Evolutionary conservation across 2,888 invertebrate species (phyloP).

Genomic region (Mechanitis messenoides): DNA sequence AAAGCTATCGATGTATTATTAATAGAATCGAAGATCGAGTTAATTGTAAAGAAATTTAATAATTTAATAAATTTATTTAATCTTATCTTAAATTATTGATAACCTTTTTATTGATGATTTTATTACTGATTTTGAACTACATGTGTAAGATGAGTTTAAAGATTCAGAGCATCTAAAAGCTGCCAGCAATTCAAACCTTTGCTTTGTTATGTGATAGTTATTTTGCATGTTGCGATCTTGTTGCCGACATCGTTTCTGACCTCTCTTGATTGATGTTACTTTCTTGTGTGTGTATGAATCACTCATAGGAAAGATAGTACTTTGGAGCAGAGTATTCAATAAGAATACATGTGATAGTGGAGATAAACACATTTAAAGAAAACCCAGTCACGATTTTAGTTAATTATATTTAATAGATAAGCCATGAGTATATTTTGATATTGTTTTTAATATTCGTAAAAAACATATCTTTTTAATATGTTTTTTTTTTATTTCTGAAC

Average conservation of each 20-base stretch:
- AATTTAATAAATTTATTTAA: not conserved
- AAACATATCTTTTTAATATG: too few relatives aligned
- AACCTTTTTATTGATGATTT: not conserved
- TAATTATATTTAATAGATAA: too few relatives aligned
- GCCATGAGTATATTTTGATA: too few relatives aligned
- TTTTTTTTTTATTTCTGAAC: too few relatives aligned
- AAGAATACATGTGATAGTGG: not conserved
- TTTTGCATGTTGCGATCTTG: constrained; percentile 50
- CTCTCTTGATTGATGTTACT: constrained; percentile 38
- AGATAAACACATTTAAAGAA: not conserved
- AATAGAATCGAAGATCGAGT: too few relatives aligned
- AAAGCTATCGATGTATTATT: constrained; percentile 13
- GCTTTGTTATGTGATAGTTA: constrained; percentile 42
- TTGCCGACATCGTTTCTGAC: constrained; percentile 36
- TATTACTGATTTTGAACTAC: not conserved
- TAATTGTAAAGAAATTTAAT: too few relatives aligned
- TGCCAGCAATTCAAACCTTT: constrained; percentile 48
- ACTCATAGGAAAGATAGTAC: too few relatives aligned
- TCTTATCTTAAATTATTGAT: not conserved
- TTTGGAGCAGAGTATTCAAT: too few relatives aligned
- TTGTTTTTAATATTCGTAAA: too few relatives aligned
- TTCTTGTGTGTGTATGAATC: constrained; percentile 15
- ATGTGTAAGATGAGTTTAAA: constrained; percentile 42
- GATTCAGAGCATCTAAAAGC: constrained; percentile 53
- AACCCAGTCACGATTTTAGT: too few relatives aligned